Percentiles rank a stretch among this genome's conserved stretches.
Conservation (phyloP, 35 echinoderm and acorn worm species). For the Apostichopus californicus region DNA sequence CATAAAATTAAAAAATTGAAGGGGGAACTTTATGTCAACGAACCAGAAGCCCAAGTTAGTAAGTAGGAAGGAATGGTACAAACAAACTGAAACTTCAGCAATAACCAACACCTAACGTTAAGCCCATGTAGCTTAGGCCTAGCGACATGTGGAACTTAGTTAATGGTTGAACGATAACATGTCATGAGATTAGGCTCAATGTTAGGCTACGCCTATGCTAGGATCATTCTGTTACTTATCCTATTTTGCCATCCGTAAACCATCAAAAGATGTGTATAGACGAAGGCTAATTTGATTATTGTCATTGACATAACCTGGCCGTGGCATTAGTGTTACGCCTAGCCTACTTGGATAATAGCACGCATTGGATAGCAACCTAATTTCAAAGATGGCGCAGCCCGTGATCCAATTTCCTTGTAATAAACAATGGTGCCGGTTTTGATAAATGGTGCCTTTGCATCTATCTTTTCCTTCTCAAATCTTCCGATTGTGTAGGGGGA, state of each 20-base stretch:
- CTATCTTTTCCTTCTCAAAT: background rate
- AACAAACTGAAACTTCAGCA: background rate
- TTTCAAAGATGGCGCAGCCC: slow-evolving; percentile 39
- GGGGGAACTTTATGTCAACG: background rate
- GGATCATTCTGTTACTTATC: no score
- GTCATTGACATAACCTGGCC: no score
- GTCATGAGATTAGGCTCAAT: no score
- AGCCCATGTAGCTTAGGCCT: no score
- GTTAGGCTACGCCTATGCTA: background rate
- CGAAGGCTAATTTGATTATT: no score
- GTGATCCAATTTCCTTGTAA: slow-evolving; percentile 48
- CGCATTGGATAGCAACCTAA: background rate
- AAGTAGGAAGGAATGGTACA: background rate
- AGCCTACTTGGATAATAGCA: background rate
- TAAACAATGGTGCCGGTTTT: background rate
- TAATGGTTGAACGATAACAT: no score
- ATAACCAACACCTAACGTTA: background rate
- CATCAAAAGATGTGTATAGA: no score
- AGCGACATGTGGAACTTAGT: no score
- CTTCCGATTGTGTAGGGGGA: background rate
- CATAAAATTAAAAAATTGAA: background rate
- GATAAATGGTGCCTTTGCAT: background rate
- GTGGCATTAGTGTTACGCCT: background rate
- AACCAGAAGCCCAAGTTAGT: background rate
- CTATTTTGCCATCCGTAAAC: no score